Evolutionary conservation across 1,140 invertebrate species (phyloP).

Genomic region (Coelopa frigida): DNA sequence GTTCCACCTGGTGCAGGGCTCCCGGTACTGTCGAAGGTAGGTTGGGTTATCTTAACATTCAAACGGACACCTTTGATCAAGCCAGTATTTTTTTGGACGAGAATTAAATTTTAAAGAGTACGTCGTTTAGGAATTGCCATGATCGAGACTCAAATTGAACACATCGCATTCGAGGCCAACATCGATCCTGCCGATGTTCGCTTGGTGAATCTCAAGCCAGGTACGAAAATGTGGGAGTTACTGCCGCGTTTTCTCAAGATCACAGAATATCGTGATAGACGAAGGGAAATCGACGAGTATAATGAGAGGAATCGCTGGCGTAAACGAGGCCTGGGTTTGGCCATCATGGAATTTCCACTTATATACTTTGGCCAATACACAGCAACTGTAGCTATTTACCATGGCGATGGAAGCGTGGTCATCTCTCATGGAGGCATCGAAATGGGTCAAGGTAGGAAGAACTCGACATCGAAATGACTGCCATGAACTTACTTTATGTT

Average conservation of each 20-base stretch:
- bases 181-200: conserved; percentile 63
- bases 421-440: conserved; percentile 73
- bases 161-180: conserved; percentile 58
- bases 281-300: conserved; percentile 51
- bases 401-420: conserved; percentile 66
- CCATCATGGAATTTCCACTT: conserved; percentile 59
- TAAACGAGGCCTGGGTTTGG: conserved; percentile 62
- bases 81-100: too few relatives aligned
- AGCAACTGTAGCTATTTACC: conserved; percentile 62
- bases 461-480: too few relatives aligned
- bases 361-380: conserved; percentile 52
- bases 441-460: conserved; percentile 76
- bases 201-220: conserved; percentile 52
- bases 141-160: conserved; percentile 74
- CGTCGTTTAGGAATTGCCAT: too few relatives aligned
- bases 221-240: conserved; percentile 44
- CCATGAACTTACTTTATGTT: too few relatives aligned
- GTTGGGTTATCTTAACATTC: too few relatives aligned
- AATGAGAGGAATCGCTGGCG: conserved; percentile 69
- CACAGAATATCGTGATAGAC: conserved; percentile 52
- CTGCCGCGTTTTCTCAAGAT: conserved; percentile 27
- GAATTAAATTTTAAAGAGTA: too few relatives aligned
- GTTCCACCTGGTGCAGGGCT: too few relatives aligned
- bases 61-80: too few relatives aligned
- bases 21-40: too few relatives aligned